A percentile compares a stretch with the other conserved stretches of the same genome.
Conservation (phyloP, 37 sponge, comb jelly and placozoan species). For the Ianthella basta region DNA sequence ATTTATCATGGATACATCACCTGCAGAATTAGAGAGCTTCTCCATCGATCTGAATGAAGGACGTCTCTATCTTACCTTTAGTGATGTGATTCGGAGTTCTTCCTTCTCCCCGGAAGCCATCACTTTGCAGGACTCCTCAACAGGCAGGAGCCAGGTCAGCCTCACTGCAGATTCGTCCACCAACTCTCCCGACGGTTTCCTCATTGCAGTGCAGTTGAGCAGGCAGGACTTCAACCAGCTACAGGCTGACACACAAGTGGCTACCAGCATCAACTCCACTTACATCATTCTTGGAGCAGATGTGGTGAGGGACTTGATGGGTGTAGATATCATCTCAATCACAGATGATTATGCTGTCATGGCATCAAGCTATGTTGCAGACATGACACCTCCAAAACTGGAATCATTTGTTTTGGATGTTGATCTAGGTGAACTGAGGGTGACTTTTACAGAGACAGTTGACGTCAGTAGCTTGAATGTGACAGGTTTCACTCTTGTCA, state of each 20-base stretch:
- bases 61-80: conserved; percentile 68
- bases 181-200: conserved; percentile 51
- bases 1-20: conserved; percentile 39
- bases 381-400: conserved; percentile 71
- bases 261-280: conserved; percentile 74
- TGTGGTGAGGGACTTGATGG: conserved; percentile 69
- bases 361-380: conserved; percentile 51
- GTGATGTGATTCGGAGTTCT: conserved; percentile 65
- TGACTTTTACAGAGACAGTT: conserved; percentile 87
- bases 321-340: conserved; percentile 55
- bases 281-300: conserved; percentile 67
- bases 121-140: conserved; percentile 63
- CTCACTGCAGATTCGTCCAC: conserved; percentile 46
- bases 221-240: conserved; percentile 66
- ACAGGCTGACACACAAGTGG: conserved; percentile 56
- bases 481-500: conserved; percentile 65
- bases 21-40: conserved; percentile 58
- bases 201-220: conserved; percentile 43
- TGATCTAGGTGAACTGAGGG: conserved; percentile 58
- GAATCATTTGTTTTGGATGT: conserved; percentile 66
- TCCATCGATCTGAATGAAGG: conserved; percentile 78
- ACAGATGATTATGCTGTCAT: conserved; percentile 62
- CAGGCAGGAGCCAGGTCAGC: conserved; percentile 42
- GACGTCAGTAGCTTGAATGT: conserved; percentile 66
- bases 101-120: conserved; percentile 46